phyloP scores from a whole-genome alignment of 2,113 vertebrate species.

The Dipodomys stephensi region DNA sequence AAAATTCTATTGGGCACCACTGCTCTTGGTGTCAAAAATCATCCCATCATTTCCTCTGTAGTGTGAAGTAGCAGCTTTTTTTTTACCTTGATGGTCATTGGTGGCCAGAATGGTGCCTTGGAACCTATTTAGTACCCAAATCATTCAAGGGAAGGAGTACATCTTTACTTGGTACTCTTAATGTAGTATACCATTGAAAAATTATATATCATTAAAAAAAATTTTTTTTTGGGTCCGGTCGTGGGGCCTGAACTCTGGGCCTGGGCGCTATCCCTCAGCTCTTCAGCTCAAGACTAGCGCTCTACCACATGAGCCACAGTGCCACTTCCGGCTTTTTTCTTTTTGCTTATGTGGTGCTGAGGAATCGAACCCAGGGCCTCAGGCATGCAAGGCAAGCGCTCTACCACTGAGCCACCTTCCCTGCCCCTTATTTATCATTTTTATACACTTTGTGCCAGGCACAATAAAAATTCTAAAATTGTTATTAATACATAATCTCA shows the following conservation, averaged over 20 bases:
- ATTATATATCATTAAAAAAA: background rate
- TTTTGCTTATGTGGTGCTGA: too few species aligned
- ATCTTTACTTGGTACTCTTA: slow-evolving; percentile 23
- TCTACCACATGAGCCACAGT: too few species aligned
- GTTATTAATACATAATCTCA: background rate
- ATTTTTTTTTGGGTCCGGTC: too few species aligned
- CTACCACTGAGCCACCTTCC: too few species aligned
- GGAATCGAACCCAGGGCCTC: too few species aligned
- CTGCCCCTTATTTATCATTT: background rate
- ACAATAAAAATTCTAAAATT: background rate
- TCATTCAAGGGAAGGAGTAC: background rate
- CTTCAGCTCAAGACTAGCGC: too few species aligned
- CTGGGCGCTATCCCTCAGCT: too few species aligned
- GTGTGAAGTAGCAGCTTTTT: slow-evolving; percentile 12
- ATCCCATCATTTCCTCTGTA: background rate
- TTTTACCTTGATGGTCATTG: slow-evolving; percentile 2
- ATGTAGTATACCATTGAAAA: background rate
- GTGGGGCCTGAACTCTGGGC: too few species aligned
- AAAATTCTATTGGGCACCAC: background rate
- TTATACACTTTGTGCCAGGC: too few species aligned
- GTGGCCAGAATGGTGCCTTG: background rate
- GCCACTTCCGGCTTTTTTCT: too few species aligned
- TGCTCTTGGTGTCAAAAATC: background rate
- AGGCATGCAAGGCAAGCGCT: too few species aligned
- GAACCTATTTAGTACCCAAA: background rate